A percentile compares a stretch with the other conserved stretches of the same genome.
Evolutionary conservation across 2,797 vertebrate species (phyloP).

Genomic region (Anguilla megastoma): DNA sequence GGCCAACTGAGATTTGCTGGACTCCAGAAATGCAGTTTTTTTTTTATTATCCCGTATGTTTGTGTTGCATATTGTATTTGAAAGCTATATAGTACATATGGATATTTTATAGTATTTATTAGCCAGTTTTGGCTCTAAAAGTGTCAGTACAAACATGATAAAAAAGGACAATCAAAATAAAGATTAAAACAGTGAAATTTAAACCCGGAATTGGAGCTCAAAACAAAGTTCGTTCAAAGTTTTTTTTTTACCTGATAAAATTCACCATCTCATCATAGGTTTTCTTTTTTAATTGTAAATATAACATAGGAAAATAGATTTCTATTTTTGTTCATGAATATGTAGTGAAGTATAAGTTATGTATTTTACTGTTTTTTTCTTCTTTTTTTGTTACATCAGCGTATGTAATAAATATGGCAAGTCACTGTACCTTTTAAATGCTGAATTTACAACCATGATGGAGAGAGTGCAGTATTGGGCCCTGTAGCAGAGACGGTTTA

Average conservation of each 20-base stretch:
- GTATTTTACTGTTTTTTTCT: constrained; percentile 77
- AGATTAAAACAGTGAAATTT: constrained; percentile 61
- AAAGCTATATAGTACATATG: constrained; percentile 82
- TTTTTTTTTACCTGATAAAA: constrained; percentile 57
- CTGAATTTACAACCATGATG: constrained; percentile 75
- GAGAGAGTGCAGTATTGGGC: constrained; percentile 71
- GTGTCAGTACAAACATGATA: constrained; percentile 78
- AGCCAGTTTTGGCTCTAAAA: constrained; percentile 93
- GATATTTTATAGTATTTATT: constrained; percentile 92
- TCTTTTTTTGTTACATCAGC: constrained; percentile 62
- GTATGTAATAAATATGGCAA: constrained; percentile 81
- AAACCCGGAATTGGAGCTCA: constrained; percentile 78
- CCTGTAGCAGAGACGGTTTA: constrained; percentile 66
- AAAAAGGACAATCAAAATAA: constrained; percentile 86
- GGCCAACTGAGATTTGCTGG: constrained; percentile 77
- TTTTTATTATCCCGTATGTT: constrained; percentile 73
- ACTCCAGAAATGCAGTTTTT: constrained; percentile 73
- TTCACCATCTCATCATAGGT: constrained; percentile 88
- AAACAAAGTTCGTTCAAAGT: constrained; percentile 74
- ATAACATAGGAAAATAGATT: constrained; percentile 95
- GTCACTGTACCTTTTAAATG: constrained; percentile 88
- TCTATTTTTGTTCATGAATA: constrained; percentile 95
- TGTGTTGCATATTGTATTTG: constrained; percentile 82
- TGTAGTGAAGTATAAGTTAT: constrained; percentile 95
- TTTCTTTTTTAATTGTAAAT: constrained; percentile 86